phyloP scores from a whole-genome alignment of 1,140 invertebrate genomes.

The Myzus persicae region DNA sequence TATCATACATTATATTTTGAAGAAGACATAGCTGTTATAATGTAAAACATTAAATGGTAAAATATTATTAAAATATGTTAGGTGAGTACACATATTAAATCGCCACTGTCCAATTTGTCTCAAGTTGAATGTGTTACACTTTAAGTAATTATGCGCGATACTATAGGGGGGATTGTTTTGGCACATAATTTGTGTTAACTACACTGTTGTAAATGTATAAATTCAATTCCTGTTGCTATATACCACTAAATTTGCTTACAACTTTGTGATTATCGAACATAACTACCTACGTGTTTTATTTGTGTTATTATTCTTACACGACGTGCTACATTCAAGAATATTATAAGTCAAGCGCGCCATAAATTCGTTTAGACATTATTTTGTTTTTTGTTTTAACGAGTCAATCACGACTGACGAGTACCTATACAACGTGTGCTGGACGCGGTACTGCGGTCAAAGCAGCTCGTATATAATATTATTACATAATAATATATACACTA shows the following conservation, averaged over 20 bases:
- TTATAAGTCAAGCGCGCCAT: background rate
- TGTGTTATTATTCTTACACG: background rate
- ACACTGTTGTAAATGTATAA: background rate
- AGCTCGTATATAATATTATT: background rate
- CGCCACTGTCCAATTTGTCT: background rate
- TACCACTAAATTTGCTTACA: background rate
- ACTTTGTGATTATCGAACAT: background rate
- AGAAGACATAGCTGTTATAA: background rate
- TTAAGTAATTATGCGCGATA: background rate
- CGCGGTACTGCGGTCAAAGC: background rate
- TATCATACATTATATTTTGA: background rate
- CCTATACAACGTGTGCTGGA: background rate
- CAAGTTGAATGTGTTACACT: background rate
- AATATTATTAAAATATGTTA: background rate
- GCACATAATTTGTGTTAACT: background rate
- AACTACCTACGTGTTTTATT: background rate
- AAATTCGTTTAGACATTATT: slow-evolving; percentile 7
- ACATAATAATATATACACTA: background rate
- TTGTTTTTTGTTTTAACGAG: background rate
- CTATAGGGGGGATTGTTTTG: background rate
- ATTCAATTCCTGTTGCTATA: background rate
- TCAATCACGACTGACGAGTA: slow-evolving; percentile 1
- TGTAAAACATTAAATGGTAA: background rate
- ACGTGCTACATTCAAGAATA: background rate
- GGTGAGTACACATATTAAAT: background rate